phyloP scores from a whole-genome alignment of 2,888 invertebrate genomes.

The Psococerastis gibbosa region DNA sequence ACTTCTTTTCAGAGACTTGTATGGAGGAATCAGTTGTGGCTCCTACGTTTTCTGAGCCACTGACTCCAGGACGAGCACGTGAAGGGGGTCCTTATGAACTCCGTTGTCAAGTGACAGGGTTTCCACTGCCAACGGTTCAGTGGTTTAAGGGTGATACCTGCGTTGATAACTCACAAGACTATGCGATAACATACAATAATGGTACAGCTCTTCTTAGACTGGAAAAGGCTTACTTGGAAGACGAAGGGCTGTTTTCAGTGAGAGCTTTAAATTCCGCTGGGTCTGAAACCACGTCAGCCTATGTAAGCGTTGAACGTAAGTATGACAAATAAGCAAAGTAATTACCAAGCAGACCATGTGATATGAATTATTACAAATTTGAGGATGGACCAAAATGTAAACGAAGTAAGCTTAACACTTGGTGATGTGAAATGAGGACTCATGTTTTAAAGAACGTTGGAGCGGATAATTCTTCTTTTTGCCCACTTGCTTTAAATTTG shows the following conservation, averaged over 20 bases:
- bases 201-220: constrained; percentile 57
- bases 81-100: constrained; percentile 46
- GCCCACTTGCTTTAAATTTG: too few relatives aligned
- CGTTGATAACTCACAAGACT: constrained; percentile 52
- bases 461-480: too few relatives aligned
- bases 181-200: constrained; percentile 60
- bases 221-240: constrained; percentile 43
- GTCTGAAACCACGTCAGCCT: constrained; percentile 39
- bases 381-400: too few relatives aligned
- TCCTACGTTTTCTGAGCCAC: constrained; percentile 43
- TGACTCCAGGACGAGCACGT: constrained; percentile 39
- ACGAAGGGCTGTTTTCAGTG: constrained; percentile 50
- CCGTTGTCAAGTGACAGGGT: constrained; percentile 47
- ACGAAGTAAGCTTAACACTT: too few relatives aligned
- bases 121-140: constrained; percentile 59
- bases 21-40: constrained; percentile 38
- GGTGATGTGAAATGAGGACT: too few relatives aligned
- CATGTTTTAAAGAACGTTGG: too few relatives aligned
- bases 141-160: constrained; percentile 56
- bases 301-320: constrained; percentile 46
- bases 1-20: constrained; percentile 31
- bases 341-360: neutral
- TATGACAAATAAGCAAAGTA: constrained; percentile 15
- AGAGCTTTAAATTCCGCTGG: constrained; percentile 47
- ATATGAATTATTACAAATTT: too few relatives aligned